Conservation (phyloP, 1,140 invertebrate species). For the Periplaneta americana region DNA sequence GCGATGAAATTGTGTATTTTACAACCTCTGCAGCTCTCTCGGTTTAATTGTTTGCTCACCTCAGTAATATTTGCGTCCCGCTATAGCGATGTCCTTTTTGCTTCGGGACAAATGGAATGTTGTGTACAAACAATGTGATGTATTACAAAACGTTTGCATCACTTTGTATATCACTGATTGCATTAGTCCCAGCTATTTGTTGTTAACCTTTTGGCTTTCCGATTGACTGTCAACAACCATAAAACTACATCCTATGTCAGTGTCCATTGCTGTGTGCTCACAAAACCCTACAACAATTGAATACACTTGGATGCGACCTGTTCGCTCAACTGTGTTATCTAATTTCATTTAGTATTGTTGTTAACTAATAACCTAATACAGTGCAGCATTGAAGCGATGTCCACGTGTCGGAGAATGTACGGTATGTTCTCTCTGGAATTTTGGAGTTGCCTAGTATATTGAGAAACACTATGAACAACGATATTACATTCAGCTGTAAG, state of each 20-base stretch:
- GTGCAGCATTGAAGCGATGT: not conserved
- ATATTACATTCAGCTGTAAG: too few relatives aligned
- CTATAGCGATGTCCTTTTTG: not conserved
- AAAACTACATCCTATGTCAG: not conserved
- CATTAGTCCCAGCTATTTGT: not conserved
- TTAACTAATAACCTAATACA: not conserved
- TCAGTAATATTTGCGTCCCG: too few relatives aligned
- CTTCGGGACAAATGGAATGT: not conserved
- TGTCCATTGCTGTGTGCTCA: too few relatives aligned
- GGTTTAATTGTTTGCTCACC: too few relatives aligned
- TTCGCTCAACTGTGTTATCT: not conserved
- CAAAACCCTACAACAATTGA: not conserved
- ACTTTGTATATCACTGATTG: not conserved
- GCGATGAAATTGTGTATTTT: too few relatives aligned
- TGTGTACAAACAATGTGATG: not conserved
- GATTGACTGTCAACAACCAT: not conserved
- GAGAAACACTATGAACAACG: too few relatives aligned
- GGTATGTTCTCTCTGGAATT: too few relatives aligned
- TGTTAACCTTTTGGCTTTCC: not conserved
- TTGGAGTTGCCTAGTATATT: too few relatives aligned
- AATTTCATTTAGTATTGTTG: not conserved
- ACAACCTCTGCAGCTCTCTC: too few relatives aligned
- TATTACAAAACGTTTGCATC: not conserved
- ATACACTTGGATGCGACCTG: not conserved
- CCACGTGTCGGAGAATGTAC: too few relatives aligned